Percentiles rank a stretch among this genome's conserved stretches.
Evolutionary conservation across 2,888 invertebrate genomes (phyloP).

Genomic region (Drosophila kokeensis): DNA sequence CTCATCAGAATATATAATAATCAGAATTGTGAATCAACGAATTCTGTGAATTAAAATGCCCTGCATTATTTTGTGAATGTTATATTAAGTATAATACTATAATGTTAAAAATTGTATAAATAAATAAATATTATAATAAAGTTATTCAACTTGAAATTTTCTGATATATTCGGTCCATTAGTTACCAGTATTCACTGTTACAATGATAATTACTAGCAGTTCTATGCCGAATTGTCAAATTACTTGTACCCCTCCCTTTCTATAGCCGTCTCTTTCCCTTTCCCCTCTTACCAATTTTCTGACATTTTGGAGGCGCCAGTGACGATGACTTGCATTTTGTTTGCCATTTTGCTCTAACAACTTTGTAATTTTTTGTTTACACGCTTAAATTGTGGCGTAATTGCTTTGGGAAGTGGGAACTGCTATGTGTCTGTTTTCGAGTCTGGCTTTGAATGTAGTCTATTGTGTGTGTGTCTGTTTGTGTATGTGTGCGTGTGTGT

Average conservation of each 20-base stretch:
- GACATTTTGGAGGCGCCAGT: slow-evolving; percentile 53
- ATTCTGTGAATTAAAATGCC: not conserved
- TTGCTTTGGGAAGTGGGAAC: slow-evolving; percentile 81
- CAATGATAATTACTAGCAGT: slow-evolving; percentile 51
- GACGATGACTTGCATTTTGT: slow-evolving; percentile 68
- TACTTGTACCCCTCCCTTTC: slow-evolving; percentile 21
- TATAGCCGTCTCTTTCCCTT: not conserved
- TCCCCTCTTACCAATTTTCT: slow-evolving; percentile 5
- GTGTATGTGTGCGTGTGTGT: slow-evolving; percentile 10
- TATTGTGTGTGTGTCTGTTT: not conserved
- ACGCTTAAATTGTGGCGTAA: slow-evolving; percentile 79
- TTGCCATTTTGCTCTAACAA: slow-evolving; percentile 76
- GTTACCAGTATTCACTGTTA: slow-evolving; percentile 41
- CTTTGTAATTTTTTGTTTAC: slow-evolving; percentile 82
- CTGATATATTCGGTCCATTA: not conserved
- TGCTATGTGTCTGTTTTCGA: slow-evolving; percentile 46
- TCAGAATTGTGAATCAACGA: no score
- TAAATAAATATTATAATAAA: not conserved
- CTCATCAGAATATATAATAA: not conserved
- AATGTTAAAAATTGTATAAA: not conserved
- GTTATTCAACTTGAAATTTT: not conserved
- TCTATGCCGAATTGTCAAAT: slow-evolving; percentile 48
- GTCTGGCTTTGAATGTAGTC: slow-evolving; percentile 14
- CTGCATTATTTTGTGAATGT: not conserved
- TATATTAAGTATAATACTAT: not conserved